Evolutionary conservation across 2,113 vertebrate genomes (phyloP).

Genomic region (Leptobrachium ailaonicum): DNA sequence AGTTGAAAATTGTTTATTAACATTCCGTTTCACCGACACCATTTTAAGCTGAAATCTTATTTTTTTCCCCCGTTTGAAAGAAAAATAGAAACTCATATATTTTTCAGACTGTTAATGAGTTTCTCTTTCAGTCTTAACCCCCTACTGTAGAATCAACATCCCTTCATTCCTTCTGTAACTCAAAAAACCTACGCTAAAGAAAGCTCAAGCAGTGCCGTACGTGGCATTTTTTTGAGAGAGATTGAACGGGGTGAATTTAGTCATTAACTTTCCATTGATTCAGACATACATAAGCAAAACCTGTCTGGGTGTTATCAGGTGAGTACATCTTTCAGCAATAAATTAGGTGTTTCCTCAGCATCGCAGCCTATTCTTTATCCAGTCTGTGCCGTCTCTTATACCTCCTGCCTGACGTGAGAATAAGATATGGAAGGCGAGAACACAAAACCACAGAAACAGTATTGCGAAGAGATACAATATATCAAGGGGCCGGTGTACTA

Average conservation of each 20-base stretch:
- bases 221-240: neutral
- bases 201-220: constrained; percentile 6
- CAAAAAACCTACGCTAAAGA: constrained; percentile 25
- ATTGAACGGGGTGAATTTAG: neutral
- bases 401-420: neutral
- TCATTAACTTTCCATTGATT: constrained; percentile 10
- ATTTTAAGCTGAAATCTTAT: constrained; percentile 46
- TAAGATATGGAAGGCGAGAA: constrained; percentile 3
- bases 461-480: no score
- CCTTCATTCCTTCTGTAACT: neutral
- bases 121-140: constrained; percentile 50
- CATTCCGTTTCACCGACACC: constrained; percentile 31
- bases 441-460: neutral
- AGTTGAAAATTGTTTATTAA: constrained; percentile 44
- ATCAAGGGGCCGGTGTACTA: no score
- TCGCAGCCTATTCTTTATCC: neutral
- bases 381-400: neutral
- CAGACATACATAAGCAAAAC: constrained; percentile 13
- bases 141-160: constrained; percentile 28
- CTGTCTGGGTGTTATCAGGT: constrained; percentile 17
- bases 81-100: constrained; percentile 42
- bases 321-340: constrained; percentile 11
- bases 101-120: constrained; percentile 47
- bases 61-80: constrained; percentile 29
- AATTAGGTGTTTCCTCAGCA: constrained; percentile 8